These are phyloP conservation scores for Caenorhabditis becei DNA, from an alignment of 2,888 invertebrate genomes.

Conservation along the genomic window DNA sequence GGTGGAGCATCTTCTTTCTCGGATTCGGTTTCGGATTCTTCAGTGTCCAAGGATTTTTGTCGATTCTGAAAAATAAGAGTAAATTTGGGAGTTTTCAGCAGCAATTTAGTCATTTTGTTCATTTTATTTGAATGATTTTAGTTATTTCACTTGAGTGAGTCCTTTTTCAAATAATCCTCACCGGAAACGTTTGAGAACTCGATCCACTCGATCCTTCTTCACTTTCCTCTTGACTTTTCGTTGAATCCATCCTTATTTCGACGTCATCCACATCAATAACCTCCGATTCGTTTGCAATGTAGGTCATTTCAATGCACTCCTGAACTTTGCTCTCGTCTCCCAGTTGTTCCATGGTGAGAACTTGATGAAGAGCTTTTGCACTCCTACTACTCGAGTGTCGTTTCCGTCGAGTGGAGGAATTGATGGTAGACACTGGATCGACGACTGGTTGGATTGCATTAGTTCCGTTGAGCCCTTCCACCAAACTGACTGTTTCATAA, in stretches of 20 bases:
- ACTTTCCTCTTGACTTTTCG: constrained; percentile 10
- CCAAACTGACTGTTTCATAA: constrained; percentile 76
- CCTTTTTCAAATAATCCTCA: constrained; percentile 14
- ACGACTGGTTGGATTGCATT: constrained; percentile 14
- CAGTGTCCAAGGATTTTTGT: constrained; percentile 5
- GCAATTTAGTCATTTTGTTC: no score
- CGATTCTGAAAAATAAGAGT: constrained; percentile 16
- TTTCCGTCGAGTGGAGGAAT: constrained; percentile 42
- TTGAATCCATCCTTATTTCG: neutral
- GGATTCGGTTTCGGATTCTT: constrained; percentile 5
- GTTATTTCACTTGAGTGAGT: no score
- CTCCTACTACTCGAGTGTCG: constrained; percentile 42
- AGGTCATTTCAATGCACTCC: constrained; percentile 62
- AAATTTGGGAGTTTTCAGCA: no score
- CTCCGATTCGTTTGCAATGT: constrained; percentile 33
- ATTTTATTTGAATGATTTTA: no score
- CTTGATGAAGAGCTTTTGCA: constrained; percentile 47
- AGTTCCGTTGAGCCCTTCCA: constrained; percentile 71
- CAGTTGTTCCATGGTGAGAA: constrained; percentile 55
- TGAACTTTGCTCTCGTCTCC: constrained; percentile 12
- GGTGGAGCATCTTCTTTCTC: constrained; percentile 25
- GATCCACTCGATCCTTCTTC: constrained; percentile 44
- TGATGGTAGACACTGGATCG: constrained; percentile 36
- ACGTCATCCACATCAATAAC: constrained; percentile 20
- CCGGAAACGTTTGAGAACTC: constrained; percentile 28